phyloP scores from a whole-genome alignment of 2,113 vertebrate species.

The Rhynchomys soricoides region DNA sequence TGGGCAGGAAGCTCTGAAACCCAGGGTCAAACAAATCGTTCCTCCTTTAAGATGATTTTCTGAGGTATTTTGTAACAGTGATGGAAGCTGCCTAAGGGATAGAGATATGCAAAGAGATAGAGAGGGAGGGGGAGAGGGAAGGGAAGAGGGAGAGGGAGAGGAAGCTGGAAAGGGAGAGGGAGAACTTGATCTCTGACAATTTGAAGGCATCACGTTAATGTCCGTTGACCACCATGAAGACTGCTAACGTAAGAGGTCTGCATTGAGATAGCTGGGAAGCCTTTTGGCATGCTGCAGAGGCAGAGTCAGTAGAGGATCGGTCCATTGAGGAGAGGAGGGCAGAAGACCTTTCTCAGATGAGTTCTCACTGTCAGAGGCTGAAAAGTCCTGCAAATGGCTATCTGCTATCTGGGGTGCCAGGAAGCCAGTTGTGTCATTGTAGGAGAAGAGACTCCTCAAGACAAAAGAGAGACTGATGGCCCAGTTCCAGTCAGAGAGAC shows the following conservation, averaged over 20 bases:
- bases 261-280: background rate
- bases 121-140: rapidly evolving
- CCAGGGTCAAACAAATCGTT: background rate
- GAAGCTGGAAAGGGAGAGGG: background rate
- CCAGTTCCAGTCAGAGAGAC: background rate
- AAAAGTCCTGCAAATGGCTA: background rate
- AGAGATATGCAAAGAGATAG: background rate
- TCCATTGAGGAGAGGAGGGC: background rate
- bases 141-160: background rate
- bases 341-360: background rate
- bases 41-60: background rate
- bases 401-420: background rate
- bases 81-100: background rate
- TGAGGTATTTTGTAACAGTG: background rate
- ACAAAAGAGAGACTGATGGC: background rate
- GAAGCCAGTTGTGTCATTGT: background rate
- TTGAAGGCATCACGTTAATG: background rate
- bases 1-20: background rate
- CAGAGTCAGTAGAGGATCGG: background rate
- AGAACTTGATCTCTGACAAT: background rate
- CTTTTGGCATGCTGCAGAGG: background rate
- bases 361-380: background rate
- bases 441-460: background rate
- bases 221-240: background rate
- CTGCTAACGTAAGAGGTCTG: background rate